phyloP scores from a whole-genome alignment of 2,888 invertebrate genomes.

The Allolobophora icterica region DNA sequence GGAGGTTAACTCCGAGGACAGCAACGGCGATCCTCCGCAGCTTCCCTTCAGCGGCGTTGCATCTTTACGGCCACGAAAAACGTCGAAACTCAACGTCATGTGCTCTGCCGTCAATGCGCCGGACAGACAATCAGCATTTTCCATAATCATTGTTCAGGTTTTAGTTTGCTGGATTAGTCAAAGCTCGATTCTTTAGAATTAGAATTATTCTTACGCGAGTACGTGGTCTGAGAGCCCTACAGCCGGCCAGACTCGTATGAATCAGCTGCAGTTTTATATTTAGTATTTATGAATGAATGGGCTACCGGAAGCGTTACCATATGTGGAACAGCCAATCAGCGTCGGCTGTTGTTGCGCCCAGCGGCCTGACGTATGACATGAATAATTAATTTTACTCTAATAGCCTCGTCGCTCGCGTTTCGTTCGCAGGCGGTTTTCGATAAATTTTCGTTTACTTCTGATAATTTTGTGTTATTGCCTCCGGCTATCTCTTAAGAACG shows the following conservation, averaged over 20 bases:
- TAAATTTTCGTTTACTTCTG: neutral
- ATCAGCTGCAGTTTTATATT: neutral
- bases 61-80: slow-evolving; percentile 17
- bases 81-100: neutral
- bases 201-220: neutral
- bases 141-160: neutral
- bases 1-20: neutral
- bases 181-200: neutral
- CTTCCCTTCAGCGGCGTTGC: neutral
- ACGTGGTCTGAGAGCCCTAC: neutral
- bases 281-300: slow-evolving; percentile 26
- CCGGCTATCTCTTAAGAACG: neutral
- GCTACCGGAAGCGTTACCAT: slow-evolving; percentile 18
- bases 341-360: neutral
- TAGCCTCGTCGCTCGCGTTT: neutral
- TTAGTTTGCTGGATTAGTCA: neutral
- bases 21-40: neutral
- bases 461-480: neutral
- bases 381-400: neutral
- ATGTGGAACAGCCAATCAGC: slow-evolving; percentile 13
- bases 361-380: neutral
- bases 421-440: neutral
- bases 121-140: neutral
- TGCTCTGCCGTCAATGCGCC: neutral
- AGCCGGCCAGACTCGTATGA: neutral